These are phyloP conservation scores for Andricus quercusramuli DNA, from an alignment of 2,888 invertebrate species.

Conservation along the genomic window DNA sequence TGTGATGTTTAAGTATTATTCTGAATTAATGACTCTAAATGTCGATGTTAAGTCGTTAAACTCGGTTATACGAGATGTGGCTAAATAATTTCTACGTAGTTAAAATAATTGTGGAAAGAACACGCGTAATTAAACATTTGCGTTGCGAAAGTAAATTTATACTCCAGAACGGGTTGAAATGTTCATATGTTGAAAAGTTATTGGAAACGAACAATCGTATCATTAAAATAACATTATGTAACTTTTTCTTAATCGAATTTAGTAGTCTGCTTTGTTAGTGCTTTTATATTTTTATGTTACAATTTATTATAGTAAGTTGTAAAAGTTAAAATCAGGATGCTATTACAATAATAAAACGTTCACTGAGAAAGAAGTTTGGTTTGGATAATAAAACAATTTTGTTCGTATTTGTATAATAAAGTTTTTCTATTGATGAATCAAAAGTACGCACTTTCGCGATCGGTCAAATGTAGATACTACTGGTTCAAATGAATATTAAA, in stretches of 20 bases:
- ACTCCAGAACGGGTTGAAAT: constrained; percentile 5
- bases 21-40: constrained; percentile 38
- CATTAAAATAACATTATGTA: not conserved
- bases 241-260: not conserved
- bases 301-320: not conserved
- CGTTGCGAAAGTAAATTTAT: constrained; percentile 20
- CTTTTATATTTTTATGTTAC: not conserved
- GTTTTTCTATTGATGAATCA: too few relatives aligned
- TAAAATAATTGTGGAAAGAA: constrained; percentile 33
- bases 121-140: constrained; percentile 16
- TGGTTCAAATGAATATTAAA: too few relatives aligned
- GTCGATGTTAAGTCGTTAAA: constrained; percentile 40
- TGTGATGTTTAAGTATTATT: constrained; percentile 23
- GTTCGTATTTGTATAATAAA: too few relatives aligned
- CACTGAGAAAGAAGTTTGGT: too few relatives aligned
- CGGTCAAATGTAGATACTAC: too few relatives aligned
- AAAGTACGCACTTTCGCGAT: too few relatives aligned
- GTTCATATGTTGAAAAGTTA: constrained; percentile 7
- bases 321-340: not conserved
- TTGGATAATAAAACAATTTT: too few relatives aligned
- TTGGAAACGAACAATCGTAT: not conserved
- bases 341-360: not conserved
- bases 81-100: constrained; percentile 29
- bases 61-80: constrained; percentile 22
- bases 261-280: not conserved